Evolutionary conservation across 2,888 invertebrate genomes (phyloP), one percentile per base, ranked within the genome.

Genomic region (Drosophila trichaetosa): DNA sequence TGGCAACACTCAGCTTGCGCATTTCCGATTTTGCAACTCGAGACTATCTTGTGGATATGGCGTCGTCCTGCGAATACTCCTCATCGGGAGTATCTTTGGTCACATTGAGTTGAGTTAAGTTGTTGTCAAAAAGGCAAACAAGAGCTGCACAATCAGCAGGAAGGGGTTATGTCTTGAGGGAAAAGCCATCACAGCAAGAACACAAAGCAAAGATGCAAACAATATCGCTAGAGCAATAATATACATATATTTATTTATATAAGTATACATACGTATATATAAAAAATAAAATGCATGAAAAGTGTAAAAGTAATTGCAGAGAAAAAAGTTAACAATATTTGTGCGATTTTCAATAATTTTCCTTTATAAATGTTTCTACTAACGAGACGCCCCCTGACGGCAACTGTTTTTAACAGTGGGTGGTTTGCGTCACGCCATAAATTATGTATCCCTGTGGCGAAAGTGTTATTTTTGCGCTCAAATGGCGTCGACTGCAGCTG

Each of bases 51-150:
- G 48, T 36, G 51, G 49, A 63, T 56, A 38, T 31, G 58, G 42
- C 46, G 67, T 66, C 81, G 69, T 46, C 21, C 13, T 46, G 21
- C 21, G 46, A 21, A 21, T 21, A 46, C 21, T 21, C 21, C 46
- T 13, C 46, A 21, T 46, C 21, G 21, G 46, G 21, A 81, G 79
- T 48, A 59, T 59, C 64, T 60, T 66, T 57, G 71, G 72, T 69
- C 59, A 59, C 73, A 73, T 59, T 68, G 46, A 24, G 21, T 13
- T 42, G 21, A 42, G 63, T 65, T 52, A 42, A 71, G 13, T 46
- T 24, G 13, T 24, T 46, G 72, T 81, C 66, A 79, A 80, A 80
- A 79, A 63, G 79, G 76, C 86, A 79, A 86, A 83, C 83, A 81
- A 40, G 29, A 53, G 24, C 38, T 42, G 54, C 51, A 27, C 29